A percentile compares a stretch with the other conserved stretches of the same genome.
Evolutionary conservation across 2,797 vertebrate genomes (phyloP).

Genomic region (Microctenopoma steveboyesi): DNA sequence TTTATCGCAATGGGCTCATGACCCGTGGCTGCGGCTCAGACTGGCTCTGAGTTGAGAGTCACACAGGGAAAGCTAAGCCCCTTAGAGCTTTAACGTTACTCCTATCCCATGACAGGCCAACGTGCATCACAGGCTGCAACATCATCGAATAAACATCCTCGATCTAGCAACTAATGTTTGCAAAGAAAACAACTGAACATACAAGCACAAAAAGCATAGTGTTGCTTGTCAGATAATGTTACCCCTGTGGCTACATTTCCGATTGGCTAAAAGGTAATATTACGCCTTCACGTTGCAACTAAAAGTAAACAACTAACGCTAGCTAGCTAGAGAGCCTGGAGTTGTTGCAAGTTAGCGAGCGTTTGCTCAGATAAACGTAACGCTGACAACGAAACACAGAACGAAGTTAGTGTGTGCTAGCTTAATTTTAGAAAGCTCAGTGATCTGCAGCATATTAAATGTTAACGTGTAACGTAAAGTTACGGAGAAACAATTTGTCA

Average conservation of each 20-base stretch:
- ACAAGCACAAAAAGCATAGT: not conserved
- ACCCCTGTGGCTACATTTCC: too few relatives aligned
- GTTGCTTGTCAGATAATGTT: not conserved
- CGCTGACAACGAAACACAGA: not conserved
- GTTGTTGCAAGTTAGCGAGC: not conserved
- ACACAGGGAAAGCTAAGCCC: constrained; percentile 72
- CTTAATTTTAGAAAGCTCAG: not conserved
- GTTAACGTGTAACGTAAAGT: not conserved
- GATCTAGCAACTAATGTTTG: not conserved
- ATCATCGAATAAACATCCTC: constrained; percentile 5
- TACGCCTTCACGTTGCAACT: not conserved
- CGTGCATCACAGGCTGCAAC: constrained; percentile 48
- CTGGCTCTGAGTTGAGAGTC: constrained; percentile 61
- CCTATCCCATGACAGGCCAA: constrained; percentile 70
- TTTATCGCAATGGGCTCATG: constrained; percentile 68
- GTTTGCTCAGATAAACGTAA: not conserved
- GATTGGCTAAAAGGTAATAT: not conserved
- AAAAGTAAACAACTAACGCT: not conserved
- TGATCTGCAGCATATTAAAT: not conserved
- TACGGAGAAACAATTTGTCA: not conserved
- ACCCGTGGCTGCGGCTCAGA: constrained; percentile 64
- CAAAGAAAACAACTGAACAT: not conserved
- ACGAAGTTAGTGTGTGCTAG: not conserved
- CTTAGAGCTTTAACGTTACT: constrained; percentile 73
- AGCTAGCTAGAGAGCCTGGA: not conserved